Conservation (phyloP, 2,888 invertebrate genomes). For the Lycophotia porphyrea region DNA sequence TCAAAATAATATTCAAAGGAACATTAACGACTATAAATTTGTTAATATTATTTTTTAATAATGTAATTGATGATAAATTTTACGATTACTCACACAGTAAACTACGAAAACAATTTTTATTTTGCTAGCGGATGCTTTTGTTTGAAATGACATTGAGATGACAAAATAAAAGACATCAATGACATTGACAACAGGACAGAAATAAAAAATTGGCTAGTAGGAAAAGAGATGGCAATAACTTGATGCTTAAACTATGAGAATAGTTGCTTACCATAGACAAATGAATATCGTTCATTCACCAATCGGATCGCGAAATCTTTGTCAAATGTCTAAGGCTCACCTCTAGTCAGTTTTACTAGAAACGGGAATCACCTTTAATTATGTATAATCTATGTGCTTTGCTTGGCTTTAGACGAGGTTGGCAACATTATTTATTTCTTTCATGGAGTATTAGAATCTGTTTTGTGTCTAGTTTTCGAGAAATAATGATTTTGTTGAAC, state of each 20-base stretch:
- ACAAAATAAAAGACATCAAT: background rate
- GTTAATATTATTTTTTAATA: background rate
- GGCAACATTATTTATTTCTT: conserved; percentile 35
- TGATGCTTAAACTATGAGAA: background rate
- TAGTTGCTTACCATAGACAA: no score
- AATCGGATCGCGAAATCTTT: background rate
- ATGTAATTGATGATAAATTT: background rate
- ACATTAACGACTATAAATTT: background rate
- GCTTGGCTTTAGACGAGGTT: background rate
- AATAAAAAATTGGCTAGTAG: background rate
- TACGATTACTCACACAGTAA: conserved; percentile 30
- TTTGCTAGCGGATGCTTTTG: conserved; percentile 44
- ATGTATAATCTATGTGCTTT: background rate
- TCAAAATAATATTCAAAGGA: background rate
- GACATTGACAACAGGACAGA: background rate
- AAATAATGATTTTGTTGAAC: conserved; percentile 41
- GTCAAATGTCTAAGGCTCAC: background rate
- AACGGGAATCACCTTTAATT: background rate
- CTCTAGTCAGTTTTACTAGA: background rate
- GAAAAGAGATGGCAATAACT: background rate
- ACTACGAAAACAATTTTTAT: conserved; percentile 39
- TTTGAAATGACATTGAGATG: conserved; percentile 40
- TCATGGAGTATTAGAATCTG: conserved; percentile 41
- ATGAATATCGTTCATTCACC: background rate
- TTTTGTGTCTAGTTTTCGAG: conserved; percentile 34